Conservation (phyloP, 1,140 invertebrate species). For the Campoletis sonorensis region DNA sequence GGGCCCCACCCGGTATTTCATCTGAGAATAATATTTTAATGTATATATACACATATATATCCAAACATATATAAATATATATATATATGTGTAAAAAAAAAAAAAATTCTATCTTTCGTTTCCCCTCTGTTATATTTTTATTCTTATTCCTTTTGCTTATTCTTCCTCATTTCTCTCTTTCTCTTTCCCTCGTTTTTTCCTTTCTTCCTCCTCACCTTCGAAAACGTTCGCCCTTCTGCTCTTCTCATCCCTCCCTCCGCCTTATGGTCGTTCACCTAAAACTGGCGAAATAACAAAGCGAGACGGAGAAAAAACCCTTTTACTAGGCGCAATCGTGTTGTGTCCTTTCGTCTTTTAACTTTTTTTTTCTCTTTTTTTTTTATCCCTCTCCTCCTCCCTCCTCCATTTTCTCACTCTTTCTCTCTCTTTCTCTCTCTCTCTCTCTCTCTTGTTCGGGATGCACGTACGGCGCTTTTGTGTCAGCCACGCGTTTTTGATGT, state of each 20-base stretch:
- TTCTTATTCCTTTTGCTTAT: conserved; percentile 46
- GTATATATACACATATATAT: conserved; percentile 64
- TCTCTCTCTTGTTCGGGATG: not conserved
- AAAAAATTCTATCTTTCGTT: not conserved
- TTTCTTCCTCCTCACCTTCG: conserved; percentile 29
- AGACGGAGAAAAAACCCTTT: conserved; percentile 16
- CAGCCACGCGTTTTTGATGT: conserved; percentile 19
- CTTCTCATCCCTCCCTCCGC: not conserved
- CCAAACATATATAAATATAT: not conserved
- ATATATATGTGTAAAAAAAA: not conserved
- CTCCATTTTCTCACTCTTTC: conserved; percentile 1
- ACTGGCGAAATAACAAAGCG: conserved; percentile 13
- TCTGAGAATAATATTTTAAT: conserved; percentile 78
- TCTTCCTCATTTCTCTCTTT: conserved; percentile 39
- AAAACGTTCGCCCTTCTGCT: not conserved
- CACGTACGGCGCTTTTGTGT: conserved; percentile 43
- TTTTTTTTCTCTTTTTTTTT: not conserved
- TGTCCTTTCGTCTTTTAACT: conserved; percentile 33
- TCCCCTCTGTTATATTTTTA: conserved; percentile 32
- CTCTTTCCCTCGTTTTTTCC: conserved; percentile 48
- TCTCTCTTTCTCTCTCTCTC: conserved; percentile 5
- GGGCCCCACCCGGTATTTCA: conserved; percentile 76
- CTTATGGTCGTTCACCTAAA: not conserved
- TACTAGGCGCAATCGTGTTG: conserved; percentile 13
- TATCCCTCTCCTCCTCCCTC: not conserved